Conservation (phyloP, 2,888 invertebrate species). For the Pammene aurita region DNA sequence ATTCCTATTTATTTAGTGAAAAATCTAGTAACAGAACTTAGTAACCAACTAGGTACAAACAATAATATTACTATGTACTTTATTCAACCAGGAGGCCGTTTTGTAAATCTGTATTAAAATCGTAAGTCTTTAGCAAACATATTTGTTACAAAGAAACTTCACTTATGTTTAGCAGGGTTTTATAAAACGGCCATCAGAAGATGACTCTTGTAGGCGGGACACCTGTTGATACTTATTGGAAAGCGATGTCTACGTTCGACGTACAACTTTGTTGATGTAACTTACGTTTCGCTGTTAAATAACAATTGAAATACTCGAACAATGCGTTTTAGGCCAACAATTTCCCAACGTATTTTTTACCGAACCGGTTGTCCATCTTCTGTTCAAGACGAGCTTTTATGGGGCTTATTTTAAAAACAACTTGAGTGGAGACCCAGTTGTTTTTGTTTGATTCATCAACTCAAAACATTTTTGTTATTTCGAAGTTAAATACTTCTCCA, state of each 20-base stretch:
- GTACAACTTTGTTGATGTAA: slow-evolving; percentile 23
- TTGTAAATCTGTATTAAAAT: no score
- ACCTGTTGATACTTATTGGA: slow-evolving; percentile 36
- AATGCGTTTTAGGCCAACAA: slow-evolving; percentile 11
- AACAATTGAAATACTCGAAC: slow-evolving; percentile 5
- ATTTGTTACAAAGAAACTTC: no score
- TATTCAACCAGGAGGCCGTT: no score
- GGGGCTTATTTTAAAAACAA: background rate
- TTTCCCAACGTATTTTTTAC: slow-evolving; percentile 14
- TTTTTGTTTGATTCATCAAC: background rate
- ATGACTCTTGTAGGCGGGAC: slow-evolving; percentile 16
- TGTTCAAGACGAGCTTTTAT: no score
- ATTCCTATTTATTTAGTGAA: no score
- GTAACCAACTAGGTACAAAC: background rate
- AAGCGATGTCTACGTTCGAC: slow-evolving; percentile 14
- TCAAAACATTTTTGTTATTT: background rate
- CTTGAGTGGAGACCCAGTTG: background rate
- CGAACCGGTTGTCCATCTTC: background rate
- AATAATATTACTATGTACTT: background rate
- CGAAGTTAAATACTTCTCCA: no score
- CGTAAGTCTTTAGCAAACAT: no score
- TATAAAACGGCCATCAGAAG: slow-evolving; percentile 6
- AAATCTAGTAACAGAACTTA: no score
- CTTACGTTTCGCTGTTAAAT: slow-evolving; percentile 10
- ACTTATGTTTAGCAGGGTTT: background rate